These are phyloP conservation scores for Martes martes DNA, from an alignment of 2,113 vertebrate genomes.

Conservation along the genomic window DNA sequence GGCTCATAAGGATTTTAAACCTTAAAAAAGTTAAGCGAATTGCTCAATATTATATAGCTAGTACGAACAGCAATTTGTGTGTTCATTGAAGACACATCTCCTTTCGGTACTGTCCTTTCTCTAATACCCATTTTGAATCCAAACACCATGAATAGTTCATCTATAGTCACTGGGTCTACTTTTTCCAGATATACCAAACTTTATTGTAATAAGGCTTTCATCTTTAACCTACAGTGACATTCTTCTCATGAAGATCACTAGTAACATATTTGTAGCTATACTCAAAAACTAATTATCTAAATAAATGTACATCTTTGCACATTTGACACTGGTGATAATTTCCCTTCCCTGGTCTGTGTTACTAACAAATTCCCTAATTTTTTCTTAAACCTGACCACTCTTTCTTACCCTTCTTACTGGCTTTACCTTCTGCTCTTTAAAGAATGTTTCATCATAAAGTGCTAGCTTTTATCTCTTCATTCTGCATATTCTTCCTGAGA, in stretches of 20 bases:
- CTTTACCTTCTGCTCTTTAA: background rate
- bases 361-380: background rate
- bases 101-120: background rate
- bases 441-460: background rate
- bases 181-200: background rate
- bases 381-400: background rate
- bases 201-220: background rate
- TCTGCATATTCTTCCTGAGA: background rate
- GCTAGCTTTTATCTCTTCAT: background rate
- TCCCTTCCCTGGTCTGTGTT: too few relatives aligned
- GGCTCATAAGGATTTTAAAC: background rate
- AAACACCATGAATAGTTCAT: background rate
- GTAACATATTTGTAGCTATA: background rate
- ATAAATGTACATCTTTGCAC: background rate
- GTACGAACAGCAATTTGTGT: background rate
- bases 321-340: background rate
- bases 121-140: background rate
- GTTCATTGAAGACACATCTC: background rate
- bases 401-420: background rate
- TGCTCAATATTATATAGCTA: background rate
- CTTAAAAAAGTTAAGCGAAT: background rate
- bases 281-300: background rate
- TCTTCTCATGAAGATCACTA: background rate
- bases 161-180: background rate
- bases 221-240: accelerated